Percentiles rank a stretch among this genome's conserved stretches.
These are phyloP conservation scores for Lysiphlebus fabarum DNA, from an alignment of 1,140 invertebrate species.

Conservation along the genomic window DNA sequence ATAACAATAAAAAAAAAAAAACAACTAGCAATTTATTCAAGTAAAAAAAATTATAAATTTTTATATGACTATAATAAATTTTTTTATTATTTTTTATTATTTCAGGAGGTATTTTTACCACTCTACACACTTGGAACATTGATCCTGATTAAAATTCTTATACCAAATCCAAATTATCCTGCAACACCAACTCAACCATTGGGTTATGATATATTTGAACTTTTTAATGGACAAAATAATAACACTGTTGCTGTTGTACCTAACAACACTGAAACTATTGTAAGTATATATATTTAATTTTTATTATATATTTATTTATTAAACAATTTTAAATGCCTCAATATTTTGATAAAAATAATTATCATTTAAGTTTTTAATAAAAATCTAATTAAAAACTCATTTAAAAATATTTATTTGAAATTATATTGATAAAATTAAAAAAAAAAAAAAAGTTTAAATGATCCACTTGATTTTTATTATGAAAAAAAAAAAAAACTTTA, in stretches of 20 bases:
- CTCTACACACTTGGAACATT: constrained; percentile 69
- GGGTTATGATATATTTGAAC: constrained; percentile 60
- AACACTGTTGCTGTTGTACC: constrained; percentile 67
- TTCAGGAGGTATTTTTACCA: constrained; percentile 71
- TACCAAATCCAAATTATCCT: constrained; percentile 73
- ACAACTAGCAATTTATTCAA: no score
- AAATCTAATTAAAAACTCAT: no score
- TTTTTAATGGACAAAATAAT: constrained; percentile 61
- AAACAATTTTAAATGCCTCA: no score
- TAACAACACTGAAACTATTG: constrained; percentile 64
- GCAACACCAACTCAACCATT: constrained; percentile 61
- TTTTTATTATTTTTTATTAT: constrained; percentile 33
- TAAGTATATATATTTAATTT: constrained; percentile 41
- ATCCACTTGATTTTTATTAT: no score
- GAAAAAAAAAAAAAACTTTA: no score
- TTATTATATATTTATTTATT: background rate
- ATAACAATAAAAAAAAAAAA: background rate
- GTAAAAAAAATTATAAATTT: background rate
- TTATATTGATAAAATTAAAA: no score
- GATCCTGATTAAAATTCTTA: constrained; percentile 68
- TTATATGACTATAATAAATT: background rate
- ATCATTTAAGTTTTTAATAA: no score
- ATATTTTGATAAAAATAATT: no score
- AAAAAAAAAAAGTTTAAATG: no score
- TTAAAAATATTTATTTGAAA: no score